Percentiles rank a stretch among this genome's conserved stretches.
phyloP scores from a whole-genome alignment of 1,140 invertebrate species.

The Pantala flavescens region DNA sequence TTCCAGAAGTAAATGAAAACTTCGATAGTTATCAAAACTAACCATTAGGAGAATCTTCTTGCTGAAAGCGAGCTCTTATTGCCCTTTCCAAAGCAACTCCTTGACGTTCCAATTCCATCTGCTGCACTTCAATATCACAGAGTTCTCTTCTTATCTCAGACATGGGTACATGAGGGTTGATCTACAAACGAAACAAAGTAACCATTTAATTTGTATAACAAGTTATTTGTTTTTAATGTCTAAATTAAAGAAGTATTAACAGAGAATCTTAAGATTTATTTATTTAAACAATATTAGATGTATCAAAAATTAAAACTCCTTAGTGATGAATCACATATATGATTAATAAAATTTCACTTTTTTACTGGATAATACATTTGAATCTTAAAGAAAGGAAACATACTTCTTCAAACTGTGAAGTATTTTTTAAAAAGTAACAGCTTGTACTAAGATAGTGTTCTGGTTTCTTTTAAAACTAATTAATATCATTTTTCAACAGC shows the following conservation, averaged over 20 bases:
- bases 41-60: conserved; percentile 41
- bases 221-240: background rate
- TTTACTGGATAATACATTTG: no score
- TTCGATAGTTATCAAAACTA: background rate
- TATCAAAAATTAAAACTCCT: no score
- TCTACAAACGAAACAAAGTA: conserved; percentile 30
- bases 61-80: conserved; percentile 60
- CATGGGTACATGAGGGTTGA: conserved; percentile 56
- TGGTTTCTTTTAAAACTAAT: no score
- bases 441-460: no score
- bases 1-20: background rate
- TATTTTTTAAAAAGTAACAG: no score
- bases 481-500: no score
- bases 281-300: no score
- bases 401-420: no score
- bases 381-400: no score
- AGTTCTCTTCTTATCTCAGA: conserved; percentile 62
- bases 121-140: conserved; percentile 72
- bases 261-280: no score
- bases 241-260: background rate
- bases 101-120: conserved; percentile 78
- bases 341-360: no score
- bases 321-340: no score
- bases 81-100: conserved; percentile 77
- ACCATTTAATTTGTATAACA: background rate